Evolutionary conservation across 2,888 invertebrate genomes (phyloP).

Genomic region (Lucinisca nassula): DNA sequence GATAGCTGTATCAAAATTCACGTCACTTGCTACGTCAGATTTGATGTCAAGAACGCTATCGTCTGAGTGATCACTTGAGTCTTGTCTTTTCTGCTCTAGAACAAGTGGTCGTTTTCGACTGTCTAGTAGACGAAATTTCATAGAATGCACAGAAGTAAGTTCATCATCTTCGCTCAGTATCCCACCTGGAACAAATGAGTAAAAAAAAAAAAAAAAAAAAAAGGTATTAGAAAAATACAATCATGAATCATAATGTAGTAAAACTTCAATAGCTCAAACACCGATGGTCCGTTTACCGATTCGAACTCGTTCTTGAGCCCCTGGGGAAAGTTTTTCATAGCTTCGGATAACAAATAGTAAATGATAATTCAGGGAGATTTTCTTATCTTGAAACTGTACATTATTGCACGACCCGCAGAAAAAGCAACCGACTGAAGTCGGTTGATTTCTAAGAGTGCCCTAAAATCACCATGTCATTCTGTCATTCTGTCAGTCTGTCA

Average conservation of each 20-base stretch:
- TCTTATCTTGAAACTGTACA: too few species aligned
- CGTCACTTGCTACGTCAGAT: background rate
- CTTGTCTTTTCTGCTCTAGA: background rate
- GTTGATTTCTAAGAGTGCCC: too few species aligned
- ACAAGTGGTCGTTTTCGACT: constrained; percentile 46
- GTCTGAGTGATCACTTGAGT: background rate
- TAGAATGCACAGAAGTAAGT: constrained; percentile 58
- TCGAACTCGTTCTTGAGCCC: too few species aligned
- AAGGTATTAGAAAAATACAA: background rate
- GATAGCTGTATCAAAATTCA: background rate
- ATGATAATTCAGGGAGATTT: too few species aligned
- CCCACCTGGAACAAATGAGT: constrained; percentile 26
- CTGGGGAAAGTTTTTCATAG: too few species aligned
- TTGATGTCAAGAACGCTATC: background rate
- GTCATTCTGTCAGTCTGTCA: too few species aligned
- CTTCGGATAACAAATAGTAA: too few species aligned
- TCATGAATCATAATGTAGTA: background rate
- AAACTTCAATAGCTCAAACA: too few species aligned
- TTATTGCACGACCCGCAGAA: too few species aligned
- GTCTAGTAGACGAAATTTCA: constrained; percentile 36
- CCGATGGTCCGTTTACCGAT: too few species aligned
- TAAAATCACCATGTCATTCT: too few species aligned
- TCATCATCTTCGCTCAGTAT: constrained; percentile 37
- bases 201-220: background rate
- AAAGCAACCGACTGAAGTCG: too few species aligned